Percentiles rank a stretch among this genome's conserved stretches.
Evolutionary conservation across 2,113 vertebrate species (phyloP).

Genomic region (Leiothrix lutea): DNA sequence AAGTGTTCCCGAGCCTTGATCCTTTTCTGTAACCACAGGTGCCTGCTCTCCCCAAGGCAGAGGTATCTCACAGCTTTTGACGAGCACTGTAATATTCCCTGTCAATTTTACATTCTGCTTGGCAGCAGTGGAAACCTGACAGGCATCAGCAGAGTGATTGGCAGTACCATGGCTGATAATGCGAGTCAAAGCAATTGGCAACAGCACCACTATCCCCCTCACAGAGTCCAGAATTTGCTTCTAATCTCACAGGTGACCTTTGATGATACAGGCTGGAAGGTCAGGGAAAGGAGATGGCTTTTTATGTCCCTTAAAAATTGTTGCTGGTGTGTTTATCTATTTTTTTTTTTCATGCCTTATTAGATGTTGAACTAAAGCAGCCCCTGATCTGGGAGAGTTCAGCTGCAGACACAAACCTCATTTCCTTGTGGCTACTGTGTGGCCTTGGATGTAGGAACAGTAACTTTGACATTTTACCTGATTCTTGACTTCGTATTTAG

Average conservation of each 20-base stretch:
- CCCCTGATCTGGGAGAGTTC: neutral
- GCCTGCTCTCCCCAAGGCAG: conserved; percentile 53
- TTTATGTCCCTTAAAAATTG: neutral
- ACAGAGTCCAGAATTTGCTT: conserved; percentile 54
- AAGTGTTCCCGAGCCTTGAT: conserved; percentile 40
- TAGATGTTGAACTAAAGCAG: neutral
- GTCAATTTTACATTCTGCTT: conserved; percentile 69
- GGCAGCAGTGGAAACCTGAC: conserved; percentile 59
- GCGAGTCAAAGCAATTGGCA: conserved; percentile 61
- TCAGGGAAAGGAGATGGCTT: neutral
- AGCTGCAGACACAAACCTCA: neutral
- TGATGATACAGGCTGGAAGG: conserved; percentile 46
- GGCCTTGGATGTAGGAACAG: neutral
- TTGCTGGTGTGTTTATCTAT: neutral
- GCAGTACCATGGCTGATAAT: conserved; percentile 67
- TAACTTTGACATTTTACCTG: neutral
- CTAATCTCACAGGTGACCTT: conserved; percentile 49
- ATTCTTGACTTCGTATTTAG: neutral
- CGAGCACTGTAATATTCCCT: conserved; percentile 38
- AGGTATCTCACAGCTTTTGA: conserved; percentile 58
- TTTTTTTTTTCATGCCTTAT: neutral
- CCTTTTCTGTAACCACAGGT: conserved; percentile 62
- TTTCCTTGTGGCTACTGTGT: accelerated
- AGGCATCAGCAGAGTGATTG: conserved; percentile 68
- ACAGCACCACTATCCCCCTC: conserved; percentile 36